A percentile compares a stretch with the other conserved stretches of the same genome.
Conservation (phyloP, 1,140 invertebrate species). For the Pseudomyrmex pallidus region DNA sequence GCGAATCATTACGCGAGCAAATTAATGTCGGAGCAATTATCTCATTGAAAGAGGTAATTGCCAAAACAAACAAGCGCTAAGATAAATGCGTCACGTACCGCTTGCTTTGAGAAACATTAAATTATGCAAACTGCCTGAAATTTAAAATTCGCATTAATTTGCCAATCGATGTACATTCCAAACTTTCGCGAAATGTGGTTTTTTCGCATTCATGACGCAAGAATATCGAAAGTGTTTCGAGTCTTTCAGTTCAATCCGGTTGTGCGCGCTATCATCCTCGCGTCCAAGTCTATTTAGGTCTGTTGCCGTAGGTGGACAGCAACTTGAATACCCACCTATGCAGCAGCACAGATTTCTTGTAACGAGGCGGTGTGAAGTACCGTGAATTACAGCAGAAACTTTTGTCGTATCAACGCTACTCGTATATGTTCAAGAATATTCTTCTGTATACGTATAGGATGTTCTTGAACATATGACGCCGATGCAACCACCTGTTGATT, state of each 20-base stretch:
- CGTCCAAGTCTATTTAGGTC: constrained; percentile 48
- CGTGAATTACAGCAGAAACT: constrained; percentile 42
- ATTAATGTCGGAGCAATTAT: background rate
- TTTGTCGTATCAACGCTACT: constrained; percentile 40
- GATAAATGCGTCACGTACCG: background rate
- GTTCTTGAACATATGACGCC: background rate
- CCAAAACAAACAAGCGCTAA: background rate
- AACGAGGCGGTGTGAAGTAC: constrained; percentile 51
- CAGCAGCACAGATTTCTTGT: constrained; percentile 33
- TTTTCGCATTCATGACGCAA: background rate
- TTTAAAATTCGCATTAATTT: background rate
- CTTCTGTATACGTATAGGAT: background rate
- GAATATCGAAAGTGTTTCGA: background rate
- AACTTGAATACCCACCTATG: constrained; percentile 53
- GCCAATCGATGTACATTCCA: background rate
- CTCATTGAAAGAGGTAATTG: background rate
- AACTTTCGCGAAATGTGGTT: background rate
- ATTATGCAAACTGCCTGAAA: background rate
- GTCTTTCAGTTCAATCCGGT: background rate
- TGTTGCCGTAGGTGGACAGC: constrained; percentile 57
- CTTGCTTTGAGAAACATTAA: background rate
- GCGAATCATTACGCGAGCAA: constrained; percentile 13
- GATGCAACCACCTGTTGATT: constrained; percentile 66
- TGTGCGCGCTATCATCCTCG: constrained; percentile 35
- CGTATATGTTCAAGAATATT: background rate